phyloP scores from a whole-genome alignment of 2,113 vertebrate genomes.

The Psilopsiagon aurifrons region DNA sequence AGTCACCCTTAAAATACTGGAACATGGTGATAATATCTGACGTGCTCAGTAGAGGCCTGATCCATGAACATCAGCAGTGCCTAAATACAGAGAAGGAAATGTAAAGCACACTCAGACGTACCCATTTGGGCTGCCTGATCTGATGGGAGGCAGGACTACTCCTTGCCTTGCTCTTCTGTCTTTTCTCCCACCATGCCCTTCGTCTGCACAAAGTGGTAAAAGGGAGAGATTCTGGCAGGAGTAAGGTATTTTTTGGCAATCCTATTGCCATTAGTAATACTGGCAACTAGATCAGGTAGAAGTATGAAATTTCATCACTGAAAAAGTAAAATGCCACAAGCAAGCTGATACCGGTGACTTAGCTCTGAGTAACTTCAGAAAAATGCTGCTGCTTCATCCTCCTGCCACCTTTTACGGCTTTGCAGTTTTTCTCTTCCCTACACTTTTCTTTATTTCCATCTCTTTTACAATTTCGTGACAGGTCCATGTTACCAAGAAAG shows the following conservation, averaged over 20 bases:
- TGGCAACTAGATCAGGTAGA: not conserved
- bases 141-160: not conserved
- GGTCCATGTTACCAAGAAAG: rapidly evolving
- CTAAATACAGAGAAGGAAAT: not conserved
- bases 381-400: not conserved
- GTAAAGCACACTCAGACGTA: rapidly evolving
- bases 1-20: not conserved
- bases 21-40: not conserved
- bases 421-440: not conserved
- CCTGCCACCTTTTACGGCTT: not conserved
- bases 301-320: not conserved
- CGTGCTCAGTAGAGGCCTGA: not conserved
- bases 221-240: not conserved
- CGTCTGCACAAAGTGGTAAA: not conserved
- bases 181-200: too few relatives aligned
- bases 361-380: not conserved
- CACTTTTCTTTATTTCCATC: not conserved
- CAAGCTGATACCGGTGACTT: not conserved
- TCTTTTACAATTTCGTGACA: not conserved
- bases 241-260: not conserved
- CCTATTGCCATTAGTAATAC: not conserved
- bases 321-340: not conserved
- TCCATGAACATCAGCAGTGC: not conserved
- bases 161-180: too few relatives aligned
- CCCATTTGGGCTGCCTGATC: not conserved